Conservation (phyloP, 1,140 invertebrate genomes). For the Luehdorfia chinensis region DNA sequence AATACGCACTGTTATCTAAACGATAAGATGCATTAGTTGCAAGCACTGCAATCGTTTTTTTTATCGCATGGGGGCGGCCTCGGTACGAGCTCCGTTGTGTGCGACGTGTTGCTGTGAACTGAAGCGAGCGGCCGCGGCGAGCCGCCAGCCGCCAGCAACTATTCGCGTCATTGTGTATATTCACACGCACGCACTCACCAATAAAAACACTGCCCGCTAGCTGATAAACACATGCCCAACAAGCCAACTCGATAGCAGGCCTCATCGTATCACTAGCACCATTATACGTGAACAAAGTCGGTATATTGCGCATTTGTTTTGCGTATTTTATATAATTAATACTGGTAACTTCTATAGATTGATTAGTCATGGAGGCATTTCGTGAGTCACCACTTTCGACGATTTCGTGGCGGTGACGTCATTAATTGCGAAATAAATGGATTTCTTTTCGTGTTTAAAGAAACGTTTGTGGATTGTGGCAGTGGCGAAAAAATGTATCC, state of each 20-base stretch:
- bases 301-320: constrained; percentile 10
- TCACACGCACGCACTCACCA: constrained; percentile 64
- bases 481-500: no score
- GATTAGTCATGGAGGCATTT: constrained; percentile 6
- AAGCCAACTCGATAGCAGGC: constrained; percentile 10
- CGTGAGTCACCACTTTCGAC: constrained; percentile 6
- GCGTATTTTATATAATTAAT: neutral
- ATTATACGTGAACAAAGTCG: constrained; percentile 1
- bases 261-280: constrained; percentile 10
- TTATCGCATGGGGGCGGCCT: constrained; percentile 42
- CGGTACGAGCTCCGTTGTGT: constrained; percentile 65
- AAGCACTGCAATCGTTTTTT: constrained; percentile 29
- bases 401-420: constrained; percentile 2
- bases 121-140: constrained; percentile 28
- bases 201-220: constrained; percentile 56
- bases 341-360: neutral
- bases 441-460: neutral
- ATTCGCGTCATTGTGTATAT: constrained; percentile 65
- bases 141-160: constrained; percentile 42
- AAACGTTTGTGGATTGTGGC: no score
- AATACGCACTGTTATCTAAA: constrained; percentile 60
- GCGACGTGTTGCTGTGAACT: constrained; percentile 53
- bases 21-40: constrained; percentile 61
- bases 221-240: constrained; percentile 56
- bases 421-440: neutral